Percentiles rank a stretch among this genome's conserved stretches.
phyloP scores from a whole-genome alignment of 2,888 invertebrate species.

The Tipula helvola region DNA sequence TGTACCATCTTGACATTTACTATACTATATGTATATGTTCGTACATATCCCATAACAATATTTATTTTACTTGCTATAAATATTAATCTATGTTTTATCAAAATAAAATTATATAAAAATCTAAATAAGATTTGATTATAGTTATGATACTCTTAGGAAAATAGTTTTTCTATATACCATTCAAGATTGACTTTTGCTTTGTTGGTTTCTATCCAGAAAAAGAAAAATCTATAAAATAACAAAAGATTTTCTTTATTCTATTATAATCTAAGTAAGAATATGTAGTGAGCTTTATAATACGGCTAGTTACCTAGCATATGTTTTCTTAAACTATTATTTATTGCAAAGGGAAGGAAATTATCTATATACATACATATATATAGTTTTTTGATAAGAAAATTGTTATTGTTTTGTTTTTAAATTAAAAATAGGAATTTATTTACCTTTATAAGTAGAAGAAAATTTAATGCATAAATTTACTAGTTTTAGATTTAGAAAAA shows the following conservation, averaged over 20 bases:
- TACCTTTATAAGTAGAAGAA: not conserved
- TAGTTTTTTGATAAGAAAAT: not conserved
- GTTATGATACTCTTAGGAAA: conserved; percentile 4
- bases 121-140: not conserved
- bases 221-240: not conserved
- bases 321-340: not conserved
- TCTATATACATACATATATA: not conserved
- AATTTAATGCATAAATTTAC: not conserved
- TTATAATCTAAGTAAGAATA: not conserved
- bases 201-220: not conserved
- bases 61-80: not conserved
- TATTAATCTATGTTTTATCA: not conserved
- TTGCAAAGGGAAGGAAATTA: not conserved
- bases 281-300: not conserved
- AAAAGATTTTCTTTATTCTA: not conserved
- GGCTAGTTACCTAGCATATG: not conserved
- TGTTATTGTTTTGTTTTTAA: not conserved
- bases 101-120: not conserved
- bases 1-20: not conserved
- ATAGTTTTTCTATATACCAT: not conserved
- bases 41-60: not conserved
- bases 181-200: not conserved
- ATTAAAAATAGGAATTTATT: not conserved
- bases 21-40: not conserved
- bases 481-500: not conserved